Evolutionary conservation across 1,140 invertebrate species (phyloP).

Genomic region (Anagrus nilaparvatae): DNA sequence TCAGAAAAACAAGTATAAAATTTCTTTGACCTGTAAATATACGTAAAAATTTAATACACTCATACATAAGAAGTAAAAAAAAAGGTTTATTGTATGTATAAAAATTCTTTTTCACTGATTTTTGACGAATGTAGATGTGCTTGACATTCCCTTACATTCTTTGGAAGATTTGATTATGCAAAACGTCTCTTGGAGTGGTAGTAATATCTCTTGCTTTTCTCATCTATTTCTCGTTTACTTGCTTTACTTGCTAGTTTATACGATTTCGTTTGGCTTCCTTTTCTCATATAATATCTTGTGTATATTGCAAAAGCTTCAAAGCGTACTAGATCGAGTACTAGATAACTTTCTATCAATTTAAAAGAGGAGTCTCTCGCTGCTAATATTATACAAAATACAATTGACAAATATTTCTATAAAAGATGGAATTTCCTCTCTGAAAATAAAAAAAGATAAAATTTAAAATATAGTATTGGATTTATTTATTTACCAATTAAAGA

Average conservation of each 20-base stretch:
- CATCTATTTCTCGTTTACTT: background rate
- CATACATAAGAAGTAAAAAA: too few relatives aligned
- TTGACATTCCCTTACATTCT: conserved; percentile 32
- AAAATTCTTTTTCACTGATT: too few relatives aligned
- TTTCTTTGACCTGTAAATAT: background rate
- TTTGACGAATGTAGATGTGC: conserved; percentile 26
- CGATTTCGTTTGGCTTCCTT: background rate
- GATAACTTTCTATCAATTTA: background rate
- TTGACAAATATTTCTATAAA: too few relatives aligned
- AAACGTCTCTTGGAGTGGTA: conserved; percentile 13
- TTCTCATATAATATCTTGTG: background rate
- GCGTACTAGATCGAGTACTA: background rate
- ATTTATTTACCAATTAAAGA: too few relatives aligned
- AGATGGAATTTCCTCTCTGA: too few relatives aligned
- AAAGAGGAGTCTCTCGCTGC: too few relatives aligned
- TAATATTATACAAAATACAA: too few relatives aligned
- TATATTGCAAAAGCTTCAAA: background rate
- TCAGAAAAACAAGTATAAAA: conserved; percentile 7
- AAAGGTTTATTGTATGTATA: too few relatives aligned
- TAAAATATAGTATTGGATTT: too few relatives aligned
- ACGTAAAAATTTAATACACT: too few relatives aligned
- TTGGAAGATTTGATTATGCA: conserved; percentile 36
- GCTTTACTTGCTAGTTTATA: background rate
- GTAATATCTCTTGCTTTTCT: background rate
- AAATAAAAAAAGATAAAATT: too few relatives aligned